These are phyloP conservation scores for Zygaena filipendulae DNA, from an alignment of 2,888 invertebrate species.

Conservation along the genomic window DNA sequence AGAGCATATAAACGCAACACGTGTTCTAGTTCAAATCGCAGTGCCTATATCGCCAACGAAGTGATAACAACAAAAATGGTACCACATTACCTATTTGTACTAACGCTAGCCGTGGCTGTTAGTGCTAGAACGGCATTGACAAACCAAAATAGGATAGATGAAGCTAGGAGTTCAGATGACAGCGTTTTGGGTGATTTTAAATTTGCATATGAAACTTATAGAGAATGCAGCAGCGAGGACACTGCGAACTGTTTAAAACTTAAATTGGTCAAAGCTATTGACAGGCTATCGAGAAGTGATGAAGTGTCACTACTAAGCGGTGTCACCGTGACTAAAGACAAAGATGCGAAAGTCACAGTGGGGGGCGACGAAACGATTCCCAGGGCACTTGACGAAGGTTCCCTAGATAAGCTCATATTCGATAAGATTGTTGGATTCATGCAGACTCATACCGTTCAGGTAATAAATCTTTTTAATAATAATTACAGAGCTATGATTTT, in stretches of 20 bases:
- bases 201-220: slow-evolving; percentile 81
- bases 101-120: slow-evolving; percentile 62
- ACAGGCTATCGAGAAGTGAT: slow-evolving; percentile 75
- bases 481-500: too few relatives aligned
- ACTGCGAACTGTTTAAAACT: slow-evolving; percentile 80
- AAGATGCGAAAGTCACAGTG: slow-evolving; percentile 52
- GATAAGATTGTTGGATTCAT: slow-evolving; percentile 80
- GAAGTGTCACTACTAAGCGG: slow-evolving; percentile 78
- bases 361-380: slow-evolving; percentile 80
- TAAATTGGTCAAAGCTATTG: slow-evolving; percentile 81
- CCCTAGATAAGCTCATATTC: slow-evolving; percentile 78
- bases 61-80: slow-evolving; percentile 50
- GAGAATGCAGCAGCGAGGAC: slow-evolving; percentile 79
- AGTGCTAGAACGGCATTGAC: slow-evolving; percentile 63
- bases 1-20: slow-evolving; percentile 61
- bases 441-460: slow-evolving; percentile 83
- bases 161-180: slow-evolving; percentile 53
- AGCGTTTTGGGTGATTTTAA: slow-evolving; percentile 73
- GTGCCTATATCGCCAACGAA: slow-evolving; percentile 51
- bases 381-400: slow-evolving; percentile 77
- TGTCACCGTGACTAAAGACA: slow-evolving; percentile 78
- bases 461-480: too few relatives aligned
- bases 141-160: slow-evolving; percentile 51
- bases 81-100: slow-evolving; percentile 66
- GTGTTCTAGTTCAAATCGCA: slow-evolving; percentile 52